phyloP scores from a whole-genome alignment of 2,888 invertebrate species.

The Syritta pipiens region DNA sequence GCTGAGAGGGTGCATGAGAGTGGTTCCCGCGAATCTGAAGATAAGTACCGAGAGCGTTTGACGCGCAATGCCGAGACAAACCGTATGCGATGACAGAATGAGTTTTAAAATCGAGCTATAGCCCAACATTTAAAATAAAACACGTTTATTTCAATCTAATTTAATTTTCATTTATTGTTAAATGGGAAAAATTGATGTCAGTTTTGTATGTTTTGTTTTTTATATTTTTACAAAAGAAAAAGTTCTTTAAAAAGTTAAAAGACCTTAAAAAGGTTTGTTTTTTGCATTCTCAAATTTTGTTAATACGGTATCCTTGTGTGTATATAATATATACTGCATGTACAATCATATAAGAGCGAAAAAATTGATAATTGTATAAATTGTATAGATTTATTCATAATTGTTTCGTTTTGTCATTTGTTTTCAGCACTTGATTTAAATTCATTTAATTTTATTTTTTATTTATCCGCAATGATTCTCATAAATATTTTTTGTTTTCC shows the following conservation, averaged over 20 bases:
- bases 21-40: too few relatives aligned
- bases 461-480: not conserved
- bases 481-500: constrained; percentile 5
- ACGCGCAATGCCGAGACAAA: too few relatives aligned
- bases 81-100: too few relatives aligned
- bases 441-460: constrained; percentile 52
- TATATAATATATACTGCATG: constrained; percentile 44
- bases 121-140: constrained; percentile 1
- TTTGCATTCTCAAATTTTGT: not conserved
- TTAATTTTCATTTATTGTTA: constrained; percentile 36
- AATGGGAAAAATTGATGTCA: constrained; percentile 13
- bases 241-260: constrained; percentile 36
- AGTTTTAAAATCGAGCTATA: not conserved
- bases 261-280: constrained; percentile 13
- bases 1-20: too few relatives aligned
- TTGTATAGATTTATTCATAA: constrained; percentile 48
- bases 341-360: constrained; percentile 54
- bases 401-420: constrained; percentile 44
- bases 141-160: constrained; percentile 38
- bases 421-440: constrained; percentile 76
- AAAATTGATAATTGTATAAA: constrained; percentile 48
- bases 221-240: constrained; percentile 13
- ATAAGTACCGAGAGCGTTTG: too few relatives aligned
- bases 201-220: too few relatives aligned
- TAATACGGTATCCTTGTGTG: constrained; percentile 17